Conservation (phyloP, 2,888 invertebrate genomes). For the Caradrina clavipalpis region DNA sequence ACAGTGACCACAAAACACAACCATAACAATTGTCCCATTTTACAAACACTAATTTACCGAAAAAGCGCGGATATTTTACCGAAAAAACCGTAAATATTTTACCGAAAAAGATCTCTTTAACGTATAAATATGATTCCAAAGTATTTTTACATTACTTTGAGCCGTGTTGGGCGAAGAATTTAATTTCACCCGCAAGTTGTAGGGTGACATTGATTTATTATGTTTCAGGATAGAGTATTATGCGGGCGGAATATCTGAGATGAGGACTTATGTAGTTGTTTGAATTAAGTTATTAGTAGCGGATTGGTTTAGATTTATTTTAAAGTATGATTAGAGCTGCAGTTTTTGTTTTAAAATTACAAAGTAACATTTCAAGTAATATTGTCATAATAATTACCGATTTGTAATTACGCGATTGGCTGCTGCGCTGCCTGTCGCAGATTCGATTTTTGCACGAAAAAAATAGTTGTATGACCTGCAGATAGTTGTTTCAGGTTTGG, state of each 20-base stretch:
- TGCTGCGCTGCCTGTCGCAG: too few relatives aligned
- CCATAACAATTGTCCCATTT: not conserved
- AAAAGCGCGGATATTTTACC: conserved; percentile 21
- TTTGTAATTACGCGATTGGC: too few relatives aligned
- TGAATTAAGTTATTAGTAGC: conserved; percentile 8
- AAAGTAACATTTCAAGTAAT: too few relatives aligned
- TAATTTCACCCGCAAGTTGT: conserved; percentile 47
- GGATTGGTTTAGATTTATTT: not conserved
- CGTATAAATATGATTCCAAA: conserved; percentile 51
- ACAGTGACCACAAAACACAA: not conserved
- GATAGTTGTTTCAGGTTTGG: too few relatives aligned
- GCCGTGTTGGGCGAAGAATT: conserved; percentile 49
- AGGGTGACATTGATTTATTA: conserved; percentile 55
- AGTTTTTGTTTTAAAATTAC: not conserved
- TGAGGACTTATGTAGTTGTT: conserved; percentile 16
- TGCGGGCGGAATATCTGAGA: conserved; percentile 11
- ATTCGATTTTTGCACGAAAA: too few relatives aligned
- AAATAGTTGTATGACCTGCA: too few relatives aligned
- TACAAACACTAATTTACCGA: conserved; percentile 6
- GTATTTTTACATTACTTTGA: conserved; percentile 52
- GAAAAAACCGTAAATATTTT: conserved; percentile 30
- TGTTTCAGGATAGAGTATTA: conserved; percentile 26
- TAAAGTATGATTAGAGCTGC: not conserved
- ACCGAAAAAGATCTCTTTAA: conserved; percentile 27
- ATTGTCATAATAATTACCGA: too few relatives aligned